phyloP scores from a whole-genome alignment of 2,797 vertebrate species.

The Anableps anableps region DNA sequence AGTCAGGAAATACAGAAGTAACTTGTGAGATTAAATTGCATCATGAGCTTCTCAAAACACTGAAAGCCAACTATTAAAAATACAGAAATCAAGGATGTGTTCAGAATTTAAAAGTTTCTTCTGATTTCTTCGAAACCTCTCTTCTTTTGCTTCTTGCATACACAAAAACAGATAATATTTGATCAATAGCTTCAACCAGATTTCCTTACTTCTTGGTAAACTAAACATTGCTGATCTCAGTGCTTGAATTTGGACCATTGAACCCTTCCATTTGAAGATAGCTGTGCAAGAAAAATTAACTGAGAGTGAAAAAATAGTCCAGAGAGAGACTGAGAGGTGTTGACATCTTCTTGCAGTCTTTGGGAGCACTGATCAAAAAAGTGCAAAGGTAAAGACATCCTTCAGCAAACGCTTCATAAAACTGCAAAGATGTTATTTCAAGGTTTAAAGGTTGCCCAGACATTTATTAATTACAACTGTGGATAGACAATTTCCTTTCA shows the following conservation, averaged over 20 bases:
- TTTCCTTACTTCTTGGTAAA: background rate
- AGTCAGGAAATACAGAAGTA: constrained; percentile 22
- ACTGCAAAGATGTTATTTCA: constrained; percentile 44
- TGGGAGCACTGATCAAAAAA: constrained; percentile 3
- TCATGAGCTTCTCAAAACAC: constrained; percentile 33
- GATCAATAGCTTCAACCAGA: constrained; percentile 2
- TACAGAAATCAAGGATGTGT: constrained; percentile 33
- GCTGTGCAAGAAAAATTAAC: background rate
- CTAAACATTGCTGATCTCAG: constrained; percentile 31
- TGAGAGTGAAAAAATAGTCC: background rate
- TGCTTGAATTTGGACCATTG: background rate
- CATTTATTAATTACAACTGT: constrained; percentile 45
- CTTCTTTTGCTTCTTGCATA: constrained; percentile 29
- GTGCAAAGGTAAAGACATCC: constrained; percentile 35
- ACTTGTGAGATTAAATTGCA: constrained; percentile 60
- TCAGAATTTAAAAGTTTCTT: constrained; percentile 23
- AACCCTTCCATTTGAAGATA: background rate
- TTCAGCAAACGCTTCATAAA: constrained; percentile 42
- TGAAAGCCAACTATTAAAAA: constrained; percentile 34
- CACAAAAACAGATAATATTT: constrained; percentile 25
- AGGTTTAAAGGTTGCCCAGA: constrained; percentile 59
- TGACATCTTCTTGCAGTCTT: background rate
- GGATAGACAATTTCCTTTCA: constrained; percentile 42
- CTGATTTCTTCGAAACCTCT: background rate
- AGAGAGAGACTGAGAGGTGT: background rate